Evolutionary conservation across 2,888 invertebrate genomes (phyloP).

Genomic region (Caenorhabditis uteleia): DNA sequence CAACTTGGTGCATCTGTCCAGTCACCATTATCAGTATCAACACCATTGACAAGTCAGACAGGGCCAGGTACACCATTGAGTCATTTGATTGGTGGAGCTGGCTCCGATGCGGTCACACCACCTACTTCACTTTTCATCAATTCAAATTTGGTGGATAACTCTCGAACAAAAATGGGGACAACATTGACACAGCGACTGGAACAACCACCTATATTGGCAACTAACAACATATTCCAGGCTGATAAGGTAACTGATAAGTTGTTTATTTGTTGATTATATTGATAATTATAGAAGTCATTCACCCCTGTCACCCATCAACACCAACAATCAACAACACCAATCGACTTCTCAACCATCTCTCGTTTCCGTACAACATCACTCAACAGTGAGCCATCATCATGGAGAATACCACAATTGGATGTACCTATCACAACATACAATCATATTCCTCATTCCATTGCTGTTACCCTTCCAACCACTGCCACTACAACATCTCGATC

Average conservation of each 20-base stretch:
- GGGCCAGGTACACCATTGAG: conserved; percentile 15
- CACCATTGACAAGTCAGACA: conserved; percentile 19
- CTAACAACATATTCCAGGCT: too few relatives aligned
- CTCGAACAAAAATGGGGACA: neutral
- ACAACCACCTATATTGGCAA: neutral
- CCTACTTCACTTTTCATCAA: neutral
- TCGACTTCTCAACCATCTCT: neutral
- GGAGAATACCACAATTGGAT: neutral
- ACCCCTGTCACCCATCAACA: too few relatives aligned
- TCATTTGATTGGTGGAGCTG: conserved; percentile 14
- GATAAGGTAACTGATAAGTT: too few relatives aligned
- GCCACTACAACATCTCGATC: too few relatives aligned
- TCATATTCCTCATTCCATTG: too few relatives aligned
- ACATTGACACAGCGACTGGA: neutral
- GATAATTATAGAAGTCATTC: too few relatives aligned
- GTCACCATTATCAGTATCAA: conserved; percentile 26
- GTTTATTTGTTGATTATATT: too few relatives aligned
- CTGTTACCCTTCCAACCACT: too few relatives aligned
- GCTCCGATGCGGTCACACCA: neutral
- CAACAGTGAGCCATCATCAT: neutral
- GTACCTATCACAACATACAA: too few relatives aligned
- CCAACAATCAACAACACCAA: neutral
- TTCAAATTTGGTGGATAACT: neutral
- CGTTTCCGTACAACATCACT: conserved; percentile 1
- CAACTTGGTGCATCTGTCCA: conserved; percentile 34